Percentiles rank a stretch among this genome's conserved stretches.
phyloP scores from a whole-genome alignment of 2,888 invertebrate species.

The Scaptomyza caliginosa region DNA sequence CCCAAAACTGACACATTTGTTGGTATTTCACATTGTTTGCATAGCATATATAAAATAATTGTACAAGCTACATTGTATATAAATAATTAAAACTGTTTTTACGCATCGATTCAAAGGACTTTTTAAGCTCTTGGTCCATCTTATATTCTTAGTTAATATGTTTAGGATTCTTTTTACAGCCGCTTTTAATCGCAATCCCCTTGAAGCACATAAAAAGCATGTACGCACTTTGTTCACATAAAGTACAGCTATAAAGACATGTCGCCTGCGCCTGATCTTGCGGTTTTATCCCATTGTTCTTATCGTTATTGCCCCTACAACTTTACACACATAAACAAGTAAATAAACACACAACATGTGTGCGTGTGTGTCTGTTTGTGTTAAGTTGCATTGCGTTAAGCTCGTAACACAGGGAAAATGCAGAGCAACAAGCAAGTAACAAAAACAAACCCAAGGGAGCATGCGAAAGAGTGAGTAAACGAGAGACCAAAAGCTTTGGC shows the following conservation, averaged over 20 bases:
- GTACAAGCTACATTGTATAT: background rate
- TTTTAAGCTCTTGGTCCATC: background rate
- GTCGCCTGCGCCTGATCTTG: conserved; percentile 29
- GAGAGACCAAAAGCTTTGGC: conserved; percentile 39
- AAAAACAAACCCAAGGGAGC: conserved; percentile 26
- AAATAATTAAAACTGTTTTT: background rate
- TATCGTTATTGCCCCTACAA: conserved; percentile 29
- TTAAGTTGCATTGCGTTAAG: conserved; percentile 53
- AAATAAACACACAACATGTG: too few species aligned
- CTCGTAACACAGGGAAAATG: conserved; percentile 46
- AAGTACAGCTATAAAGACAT: conserved; percentile 58
- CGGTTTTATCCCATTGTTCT: conserved; percentile 7
- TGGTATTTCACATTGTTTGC: background rate
- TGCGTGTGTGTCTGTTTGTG: conserved; percentile 30
- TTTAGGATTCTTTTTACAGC: background rate
- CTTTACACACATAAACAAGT: conserved; percentile 3
- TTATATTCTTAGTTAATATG: conserved; percentile 4
- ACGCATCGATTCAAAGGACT: too few species aligned
- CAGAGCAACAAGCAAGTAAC: conserved; percentile 23
- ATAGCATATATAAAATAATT: too few species aligned
- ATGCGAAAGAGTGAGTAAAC: background rate
- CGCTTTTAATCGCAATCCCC: conserved; percentile 28
- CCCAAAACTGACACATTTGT: background rate
- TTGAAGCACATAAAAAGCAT: conserved; percentile 55
- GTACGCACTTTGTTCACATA: conserved; percentile 67